phyloP scores from a whole-genome alignment of 2,113 vertebrate genomes.

The Tetrao urogallus region DNA sequence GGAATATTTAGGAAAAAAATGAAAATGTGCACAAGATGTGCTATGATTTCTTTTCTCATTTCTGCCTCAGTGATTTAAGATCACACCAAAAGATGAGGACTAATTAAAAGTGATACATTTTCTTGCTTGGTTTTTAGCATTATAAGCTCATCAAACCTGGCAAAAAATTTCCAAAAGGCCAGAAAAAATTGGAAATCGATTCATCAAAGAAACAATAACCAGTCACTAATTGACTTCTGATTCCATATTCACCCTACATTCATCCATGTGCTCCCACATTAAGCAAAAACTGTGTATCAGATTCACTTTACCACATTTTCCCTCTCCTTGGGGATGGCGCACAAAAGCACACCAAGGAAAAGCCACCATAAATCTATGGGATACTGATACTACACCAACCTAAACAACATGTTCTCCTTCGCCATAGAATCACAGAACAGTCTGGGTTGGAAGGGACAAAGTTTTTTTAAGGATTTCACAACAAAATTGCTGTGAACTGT shows the following conservation, averaged over 20 bases:
- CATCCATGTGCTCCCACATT: background rate
- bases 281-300: background rate
- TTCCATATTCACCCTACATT: slow-evolving; percentile 49
- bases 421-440: too few species aligned
- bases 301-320: background rate
- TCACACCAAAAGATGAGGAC: background rate
- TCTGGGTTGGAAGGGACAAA: too few species aligned
- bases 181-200: slow-evolving; percentile 69
- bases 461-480: background rate
- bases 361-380: background rate
- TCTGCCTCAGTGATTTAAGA: background rate
- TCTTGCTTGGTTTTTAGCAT: slow-evolving; percentile 33
- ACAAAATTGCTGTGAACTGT: rapidly evolving
- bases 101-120: slow-evolving; percentile 30
- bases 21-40: background rate
- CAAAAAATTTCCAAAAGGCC: slow-evolving; percentile 34
- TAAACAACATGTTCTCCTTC: background rate
- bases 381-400: background rate
- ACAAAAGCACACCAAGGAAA: background rate
- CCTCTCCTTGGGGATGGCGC: background rate
- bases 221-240: slow-evolving; percentile 74
- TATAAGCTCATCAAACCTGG: slow-evolving; percentile 29
- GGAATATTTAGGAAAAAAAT: too few species aligned
- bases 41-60: background rate
- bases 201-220: slow-evolving; percentile 67